Evolutionary conservation across 2,797 vertebrate genomes (phyloP).

Genomic region (Nannoperca obscura): DNA sequence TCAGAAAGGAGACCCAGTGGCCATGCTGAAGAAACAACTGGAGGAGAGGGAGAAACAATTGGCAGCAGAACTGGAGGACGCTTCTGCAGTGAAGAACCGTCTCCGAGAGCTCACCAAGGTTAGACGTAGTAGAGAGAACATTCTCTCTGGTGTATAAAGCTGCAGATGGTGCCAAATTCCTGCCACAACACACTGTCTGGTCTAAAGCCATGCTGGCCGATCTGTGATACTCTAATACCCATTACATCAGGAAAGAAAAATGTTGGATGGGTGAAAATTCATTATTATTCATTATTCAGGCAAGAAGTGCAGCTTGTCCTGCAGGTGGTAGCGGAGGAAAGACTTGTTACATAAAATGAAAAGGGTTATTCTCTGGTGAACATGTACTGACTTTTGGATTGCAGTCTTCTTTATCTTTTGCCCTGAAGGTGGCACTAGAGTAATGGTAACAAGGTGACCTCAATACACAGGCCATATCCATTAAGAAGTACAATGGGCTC

Average conservation of each 20-base stretch:
- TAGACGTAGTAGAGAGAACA: slow-evolving; percentile 14
- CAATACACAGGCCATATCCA: not conserved
- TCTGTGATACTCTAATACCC: not conserved
- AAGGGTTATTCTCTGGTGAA: not conserved
- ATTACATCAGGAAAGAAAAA: not conserved
- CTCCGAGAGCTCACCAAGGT: slow-evolving; percentile 93
- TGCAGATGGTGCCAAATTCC: not conserved
- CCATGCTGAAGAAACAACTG: slow-evolving; percentile 92
- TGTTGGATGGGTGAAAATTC: not conserved
- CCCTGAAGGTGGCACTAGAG: slow-evolving; percentile 62
- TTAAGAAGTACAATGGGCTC: not conserved
- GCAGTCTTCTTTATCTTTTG: slow-evolving; percentile 19
- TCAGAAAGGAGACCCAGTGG: slow-evolving; percentile 93
- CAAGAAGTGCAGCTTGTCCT: not conserved
- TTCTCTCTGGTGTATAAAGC: not conserved
- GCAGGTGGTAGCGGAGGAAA: slow-evolving; percentile 5
- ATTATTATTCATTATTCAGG: not conserved
- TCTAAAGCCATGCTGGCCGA: not conserved
- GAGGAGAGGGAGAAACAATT: slow-evolving; percentile 95
- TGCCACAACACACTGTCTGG: not conserved
- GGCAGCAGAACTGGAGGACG: slow-evolving; percentile 89
- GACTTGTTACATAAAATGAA: not conserved
- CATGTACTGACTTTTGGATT: not conserved
- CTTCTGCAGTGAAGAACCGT: slow-evolving; percentile 87
- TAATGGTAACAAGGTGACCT: not conserved